A percentile compares a stretch with the other conserved stretches of the same genome.
Conservation (phyloP, 2,113 vertebrate genomes). For the Donacobius atricapilla region DNA sequence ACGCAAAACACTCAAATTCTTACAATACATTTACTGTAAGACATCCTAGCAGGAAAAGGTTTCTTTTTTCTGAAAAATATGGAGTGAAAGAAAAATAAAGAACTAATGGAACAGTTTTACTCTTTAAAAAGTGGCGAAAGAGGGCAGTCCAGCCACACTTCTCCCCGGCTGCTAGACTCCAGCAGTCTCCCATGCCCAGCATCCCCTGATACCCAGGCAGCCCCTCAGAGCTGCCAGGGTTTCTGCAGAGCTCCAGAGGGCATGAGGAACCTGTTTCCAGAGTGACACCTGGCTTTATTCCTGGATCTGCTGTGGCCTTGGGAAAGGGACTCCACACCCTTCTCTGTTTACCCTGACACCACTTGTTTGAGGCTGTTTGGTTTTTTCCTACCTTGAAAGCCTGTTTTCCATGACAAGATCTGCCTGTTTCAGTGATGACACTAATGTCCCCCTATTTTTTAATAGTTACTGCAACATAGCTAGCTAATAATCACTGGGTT, state of each 20-base stretch:
- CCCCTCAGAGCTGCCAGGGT: not conserved
- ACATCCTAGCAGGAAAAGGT: not conserved
- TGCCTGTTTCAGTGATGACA: not conserved
- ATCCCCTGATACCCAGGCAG: not conserved
- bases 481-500: not conserved
- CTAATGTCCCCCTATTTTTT: not conserved
- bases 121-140: not conserved
- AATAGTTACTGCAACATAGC: not conserved
- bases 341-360: not conserved
- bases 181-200: not conserved
- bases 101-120: not conserved
- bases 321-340: not conserved
- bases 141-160: accelerated
- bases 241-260: too few relatives aligned
- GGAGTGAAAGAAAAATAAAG: not conserved
- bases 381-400: not conserved
- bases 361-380: not conserved
- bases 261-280: not conserved
- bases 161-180: not conserved
- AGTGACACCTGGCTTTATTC: accelerated
- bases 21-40: not conserved
- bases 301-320: not conserved
- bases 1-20: not conserved
- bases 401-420: not conserved
- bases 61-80: not conserved